Evolutionary conservation across 2,113 vertebrate species (phyloP).

Genomic region (Tenrec ecaudatus): DNA sequence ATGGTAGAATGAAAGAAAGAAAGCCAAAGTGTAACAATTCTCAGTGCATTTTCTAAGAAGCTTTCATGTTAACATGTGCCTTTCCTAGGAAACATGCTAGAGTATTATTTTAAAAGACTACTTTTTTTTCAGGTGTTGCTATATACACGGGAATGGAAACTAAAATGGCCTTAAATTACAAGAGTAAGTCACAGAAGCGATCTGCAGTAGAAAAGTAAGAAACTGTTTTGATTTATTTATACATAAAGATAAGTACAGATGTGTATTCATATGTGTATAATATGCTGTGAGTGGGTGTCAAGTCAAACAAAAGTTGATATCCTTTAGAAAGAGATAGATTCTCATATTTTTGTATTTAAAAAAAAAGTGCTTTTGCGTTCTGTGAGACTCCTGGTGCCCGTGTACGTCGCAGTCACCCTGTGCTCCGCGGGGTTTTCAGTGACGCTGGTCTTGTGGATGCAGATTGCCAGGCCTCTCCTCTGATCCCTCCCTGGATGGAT

Average conservation of each 20-base stretch:
- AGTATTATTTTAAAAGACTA: constrained; percentile 5
- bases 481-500: neutral
- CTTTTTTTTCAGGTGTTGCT: constrained; percentile 92
- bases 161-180: constrained; percentile 99
- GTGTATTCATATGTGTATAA: neutral
- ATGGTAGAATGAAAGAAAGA: neutral
- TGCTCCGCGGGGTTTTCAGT: neutral
- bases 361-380: neutral
- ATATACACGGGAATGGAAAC: constrained; percentile 99
- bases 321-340: neutral
- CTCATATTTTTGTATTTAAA: neutral
- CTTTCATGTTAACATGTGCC: neutral
- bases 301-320: neutral
- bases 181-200: constrained; percentile 99
- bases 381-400: neutral
- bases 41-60: neutral
- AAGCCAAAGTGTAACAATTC: neutral
- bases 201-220: constrained; percentile 98
- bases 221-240: constrained; percentile 45
- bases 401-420: neutral
- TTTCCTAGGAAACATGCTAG: constrained; percentile 27
- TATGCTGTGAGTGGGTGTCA: neutral
- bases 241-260: neutral
- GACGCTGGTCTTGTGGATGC: neutral
- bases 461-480: neutral